Base-by-base conservation (phyloP, 2,888 invertebrate genomes). In the Asteroscopus sphinx region DNA sequence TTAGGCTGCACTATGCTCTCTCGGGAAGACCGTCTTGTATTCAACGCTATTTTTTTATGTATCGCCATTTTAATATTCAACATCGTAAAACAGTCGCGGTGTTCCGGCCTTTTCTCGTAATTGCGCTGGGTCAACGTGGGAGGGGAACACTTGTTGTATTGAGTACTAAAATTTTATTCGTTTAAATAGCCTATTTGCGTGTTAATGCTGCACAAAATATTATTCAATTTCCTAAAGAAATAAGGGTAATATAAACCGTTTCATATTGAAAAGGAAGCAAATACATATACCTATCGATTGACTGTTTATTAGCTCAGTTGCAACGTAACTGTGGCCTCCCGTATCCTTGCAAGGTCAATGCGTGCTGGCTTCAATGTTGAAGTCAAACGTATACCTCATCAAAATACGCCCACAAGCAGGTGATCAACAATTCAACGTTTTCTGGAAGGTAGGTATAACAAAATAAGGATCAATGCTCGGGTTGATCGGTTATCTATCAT, bases 11-110 rank as follows among this genome's bases (percentile, higher is more conserved):
- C 76, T 76, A 73, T 73, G 59, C 66, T 68, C 79, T 73, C 75
- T 44, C 54, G 72, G 72, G 78, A 69, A 72, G 80, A 80, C 76
- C 81, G 77, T 77, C 76, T 79, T 78, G 80, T 74, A 69, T 78
- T 78, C 68, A 64, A 56, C 30, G 51, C 47, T 47, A 49, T 71
- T 74, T 74, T 68, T 72, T 73, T 74, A 58, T 73, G 60, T 73
- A 65, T 72, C 63, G 46, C 64, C 54, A 45, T 68, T 76, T 69
- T 74, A 69, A 68, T 69, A 67, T 69, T 76, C 63, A 64, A 62
- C 44, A 60, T 57, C 60, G 35, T 46, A 57, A 57, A 58, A 47
- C 54, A 48, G 54, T 55, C 33, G 40, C 30, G 32, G 47, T 57
- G 39, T 48, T 46, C 62, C 49, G 63, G 56, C 53, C 47, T 62